Evolutionary conservation across 2,113 vertebrate species (phyloP).

Genomic region (Trichomycterus rosablanca): DNA sequence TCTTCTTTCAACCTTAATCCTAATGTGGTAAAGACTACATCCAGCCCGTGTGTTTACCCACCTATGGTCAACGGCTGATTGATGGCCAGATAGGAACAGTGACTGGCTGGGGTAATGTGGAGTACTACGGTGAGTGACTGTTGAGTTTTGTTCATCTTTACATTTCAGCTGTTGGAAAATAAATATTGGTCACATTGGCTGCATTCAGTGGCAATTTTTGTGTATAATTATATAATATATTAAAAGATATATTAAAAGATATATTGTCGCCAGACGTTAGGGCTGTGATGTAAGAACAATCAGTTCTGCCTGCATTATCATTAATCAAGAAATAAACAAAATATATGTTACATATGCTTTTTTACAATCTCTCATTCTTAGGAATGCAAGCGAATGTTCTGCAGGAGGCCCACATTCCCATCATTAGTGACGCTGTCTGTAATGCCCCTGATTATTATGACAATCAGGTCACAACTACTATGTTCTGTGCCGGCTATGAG

Average conservation of each 20-base stretch:
- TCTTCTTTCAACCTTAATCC: too few species aligned
- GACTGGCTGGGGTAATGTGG: slow-evolving; percentile 84
- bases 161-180: too few species aligned
- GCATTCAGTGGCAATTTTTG: too few species aligned
- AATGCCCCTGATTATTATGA: slow-evolving; percentile 82
- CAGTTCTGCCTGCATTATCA: too few species aligned
- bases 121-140: slow-evolving; percentile 76
- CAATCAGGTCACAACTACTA: slow-evolving; percentile 83
- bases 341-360: too few species aligned
- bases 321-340: too few species aligned
- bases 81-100: slow-evolving; percentile 82
- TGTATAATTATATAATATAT: too few species aligned
- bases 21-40: slow-evolving; percentile 69
- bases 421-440: slow-evolving; percentile 79
- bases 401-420: slow-evolving; percentile 80
- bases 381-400: slow-evolving; percentile 77
- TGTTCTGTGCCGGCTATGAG: slow-evolving; percentile 87
- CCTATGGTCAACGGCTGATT: slow-evolving; percentile 72
- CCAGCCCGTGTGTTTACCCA: slow-evolving; percentile 83
- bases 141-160: background rate
- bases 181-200: too few species aligned
- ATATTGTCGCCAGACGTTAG: too few species aligned
- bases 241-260: too few species aligned
- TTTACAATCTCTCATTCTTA: slow-evolving; percentile 40
- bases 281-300: too few species aligned